These are phyloP conservation scores for Euplagia quadripunctaria DNA, from an alignment of 2,888 invertebrate species.

Conservation along the genomic window DNA sequence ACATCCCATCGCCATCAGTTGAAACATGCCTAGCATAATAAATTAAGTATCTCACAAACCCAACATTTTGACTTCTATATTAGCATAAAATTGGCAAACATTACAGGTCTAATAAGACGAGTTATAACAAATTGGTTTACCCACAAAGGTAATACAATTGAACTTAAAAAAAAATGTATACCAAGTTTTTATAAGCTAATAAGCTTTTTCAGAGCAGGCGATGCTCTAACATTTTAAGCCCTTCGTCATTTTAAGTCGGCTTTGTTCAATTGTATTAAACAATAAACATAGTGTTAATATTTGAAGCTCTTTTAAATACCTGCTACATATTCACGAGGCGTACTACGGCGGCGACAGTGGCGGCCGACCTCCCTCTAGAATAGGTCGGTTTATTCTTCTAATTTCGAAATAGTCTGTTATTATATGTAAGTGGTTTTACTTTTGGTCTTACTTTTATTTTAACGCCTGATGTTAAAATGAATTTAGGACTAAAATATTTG, in stretches of 20 bases:
- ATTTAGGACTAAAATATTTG: not conserved
- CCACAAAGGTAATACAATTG: conserved; percentile 16
- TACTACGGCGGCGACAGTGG: conserved; percentile 24
- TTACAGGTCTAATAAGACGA: conserved; percentile 36
- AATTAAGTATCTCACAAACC: conserved; percentile 33
- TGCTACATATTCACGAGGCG: conserved; percentile 60
- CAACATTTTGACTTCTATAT: conserved; percentile 25
- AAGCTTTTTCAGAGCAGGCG: conserved; percentile 31
- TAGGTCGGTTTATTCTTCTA: conserved; percentile 40
- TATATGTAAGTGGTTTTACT: conserved; percentile 1
- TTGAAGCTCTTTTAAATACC: conserved; percentile 53
- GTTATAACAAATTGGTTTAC: conserved; percentile 24
- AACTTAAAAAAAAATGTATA: no score
- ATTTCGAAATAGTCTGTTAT: conserved; percentile 18
- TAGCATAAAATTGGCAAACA: conserved; percentile 38
- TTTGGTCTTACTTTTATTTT: no score
- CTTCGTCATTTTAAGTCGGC: conserved; percentile 22
- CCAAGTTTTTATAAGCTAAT: not conserved
- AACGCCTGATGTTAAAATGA: not conserved
- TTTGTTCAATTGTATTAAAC: conserved; percentile 50
- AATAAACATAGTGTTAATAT: conserved; percentile 39
- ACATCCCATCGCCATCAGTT: conserved; percentile 31
- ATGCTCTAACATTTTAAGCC: conserved; percentile 19
- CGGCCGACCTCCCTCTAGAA: conserved; percentile 45
- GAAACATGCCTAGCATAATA: conserved; percentile 44